A percentile compares a stretch with the other conserved stretches of the same genome.
Evolutionary conservation across 2,797 vertebrate genomes (phyloP).

Genomic region (Sebastiscus tertius): DNA sequence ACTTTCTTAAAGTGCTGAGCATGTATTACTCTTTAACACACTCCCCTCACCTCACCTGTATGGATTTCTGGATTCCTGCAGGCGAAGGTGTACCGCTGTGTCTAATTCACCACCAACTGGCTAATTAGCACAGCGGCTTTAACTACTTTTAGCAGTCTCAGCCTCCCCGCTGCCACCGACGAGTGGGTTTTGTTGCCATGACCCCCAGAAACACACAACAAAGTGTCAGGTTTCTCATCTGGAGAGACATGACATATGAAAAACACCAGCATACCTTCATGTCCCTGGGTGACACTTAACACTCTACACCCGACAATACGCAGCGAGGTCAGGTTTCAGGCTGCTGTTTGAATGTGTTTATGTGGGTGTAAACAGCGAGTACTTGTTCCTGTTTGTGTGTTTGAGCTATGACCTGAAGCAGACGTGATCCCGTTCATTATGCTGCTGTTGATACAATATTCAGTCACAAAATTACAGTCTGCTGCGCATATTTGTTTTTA

Average conservation of each 20-base stretch:
- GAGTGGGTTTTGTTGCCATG: conserved; percentile 63
- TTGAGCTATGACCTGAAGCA: not conserved
- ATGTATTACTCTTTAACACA: not conserved
- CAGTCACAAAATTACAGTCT: not conserved
- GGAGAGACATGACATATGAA: conserved; percentile 28
- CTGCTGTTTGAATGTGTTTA: not conserved
- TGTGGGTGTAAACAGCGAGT: not conserved
- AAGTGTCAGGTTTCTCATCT: conserved; percentile 57
- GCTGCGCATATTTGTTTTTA: conserved; percentile 11
- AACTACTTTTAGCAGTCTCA: conserved; percentile 36
- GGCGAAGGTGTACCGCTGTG: conserved; percentile 30
- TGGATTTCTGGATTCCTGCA: conserved; percentile 9
- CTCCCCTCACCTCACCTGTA: not conserved
- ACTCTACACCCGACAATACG: not conserved
- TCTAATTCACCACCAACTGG: conserved; percentile 42
- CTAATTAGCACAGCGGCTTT: conserved; percentile 59
- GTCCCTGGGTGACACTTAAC: conserved; percentile 37
- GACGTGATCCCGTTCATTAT: not conserved
- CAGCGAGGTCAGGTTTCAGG: conserved; percentile 40
- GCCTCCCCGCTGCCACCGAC: conserved; percentile 18
- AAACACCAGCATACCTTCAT: conserved; percentile 29
- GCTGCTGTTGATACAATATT: not conserved
- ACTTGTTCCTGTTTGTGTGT: not conserved
- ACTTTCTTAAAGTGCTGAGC: not conserved
- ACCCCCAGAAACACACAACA: conserved; percentile 48